Conservation (phyloP, 2,888 invertebrate genomes). For the Scrobipalpa costella region DNA sequence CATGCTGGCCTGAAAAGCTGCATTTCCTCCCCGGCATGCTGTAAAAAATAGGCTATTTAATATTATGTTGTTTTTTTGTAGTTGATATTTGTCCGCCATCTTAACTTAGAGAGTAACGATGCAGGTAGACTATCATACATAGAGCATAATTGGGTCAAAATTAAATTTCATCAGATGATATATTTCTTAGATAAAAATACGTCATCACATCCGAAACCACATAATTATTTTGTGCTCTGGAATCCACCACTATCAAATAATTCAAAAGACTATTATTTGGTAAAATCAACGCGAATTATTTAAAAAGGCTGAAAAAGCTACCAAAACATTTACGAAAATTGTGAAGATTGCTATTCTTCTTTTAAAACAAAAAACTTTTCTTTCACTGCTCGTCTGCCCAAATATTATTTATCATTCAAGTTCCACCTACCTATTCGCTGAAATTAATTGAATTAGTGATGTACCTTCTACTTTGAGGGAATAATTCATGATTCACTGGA, state of each 20-base stretch:
- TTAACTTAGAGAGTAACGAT: no score
- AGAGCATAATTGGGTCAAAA: no score
- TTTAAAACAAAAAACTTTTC: constrained; percentile 59
- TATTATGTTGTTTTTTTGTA: no score
- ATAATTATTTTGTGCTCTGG: background rate
- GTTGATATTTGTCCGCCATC: no score
- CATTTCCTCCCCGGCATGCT: no score
- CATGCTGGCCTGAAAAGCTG: no score
- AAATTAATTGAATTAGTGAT: constrained; percentile 61
- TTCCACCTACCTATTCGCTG: constrained; percentile 38
- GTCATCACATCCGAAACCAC: no score
- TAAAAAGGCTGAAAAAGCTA: background rate
- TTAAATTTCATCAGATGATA: no score
- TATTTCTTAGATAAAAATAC: no score
- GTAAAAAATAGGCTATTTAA: no score
- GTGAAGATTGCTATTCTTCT: constrained; percentile 44
- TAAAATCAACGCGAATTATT: background rate
- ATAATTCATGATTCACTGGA: constrained; percentile 9
- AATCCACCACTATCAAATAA: no score
- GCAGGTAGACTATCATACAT: no score
- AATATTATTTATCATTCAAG: constrained; percentile 65
- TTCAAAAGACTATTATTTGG: background rate
- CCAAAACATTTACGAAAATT: constrained; percentile 11
- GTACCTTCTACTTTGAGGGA: background rate
- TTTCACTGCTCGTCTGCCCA: constrained; percentile 53